Base-by-base conservation (phyloP, 2,888 invertebrate genomes). In the Iselma pallidipennis region DNA sequence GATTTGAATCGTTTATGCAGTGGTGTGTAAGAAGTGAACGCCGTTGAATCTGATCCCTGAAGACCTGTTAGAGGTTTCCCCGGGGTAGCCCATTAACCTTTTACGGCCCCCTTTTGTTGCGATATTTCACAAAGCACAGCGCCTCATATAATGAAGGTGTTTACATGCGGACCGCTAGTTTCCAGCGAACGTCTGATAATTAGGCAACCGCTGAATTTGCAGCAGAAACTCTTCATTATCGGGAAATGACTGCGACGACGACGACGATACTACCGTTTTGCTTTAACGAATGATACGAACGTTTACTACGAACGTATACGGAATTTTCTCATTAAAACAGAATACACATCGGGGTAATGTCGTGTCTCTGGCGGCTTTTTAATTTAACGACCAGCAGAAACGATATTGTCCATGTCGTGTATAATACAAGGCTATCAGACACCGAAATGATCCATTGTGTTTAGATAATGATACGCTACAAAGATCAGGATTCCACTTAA, bases 61-160 rank as follows among this genome's bases (percentile, higher is more conserved):
- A 69, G 77, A 72, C 73, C 71, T 74, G 74, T 76, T 74, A 74
- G 69, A 63, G 69, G 63, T 65, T n/a, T 75, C 74, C 71, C 76
- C 66, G 66, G 68, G 75, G 76, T 71, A 62, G 71, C 76, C 75
- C 74, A 77, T 77, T 77, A 76, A 76, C 76, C 76, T 76, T 75
- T 76, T 74, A 75, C 71, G 69, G 66, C 71, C 67, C 71, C 71
- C 72, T 70, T 65, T 54, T 71, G 70, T 68, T 67, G 68, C 73
- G 74, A 75, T 76, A 76, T 76, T 75, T 76, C 70, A 74, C 71
- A 74, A 72, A 73, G 73, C 73, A 68, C 66, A 67, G 65, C 71
- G 67, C 23, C 64, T 67, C 68, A 71, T 69, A 74, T 80, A 80
- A 80, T 78, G 78, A 78, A 77, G 78, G 75, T 78, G 78, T 80